Evolutionary conservation across 2,113 vertebrate species (phyloP).

Genomic region (Bothrops jararaca): DNA sequence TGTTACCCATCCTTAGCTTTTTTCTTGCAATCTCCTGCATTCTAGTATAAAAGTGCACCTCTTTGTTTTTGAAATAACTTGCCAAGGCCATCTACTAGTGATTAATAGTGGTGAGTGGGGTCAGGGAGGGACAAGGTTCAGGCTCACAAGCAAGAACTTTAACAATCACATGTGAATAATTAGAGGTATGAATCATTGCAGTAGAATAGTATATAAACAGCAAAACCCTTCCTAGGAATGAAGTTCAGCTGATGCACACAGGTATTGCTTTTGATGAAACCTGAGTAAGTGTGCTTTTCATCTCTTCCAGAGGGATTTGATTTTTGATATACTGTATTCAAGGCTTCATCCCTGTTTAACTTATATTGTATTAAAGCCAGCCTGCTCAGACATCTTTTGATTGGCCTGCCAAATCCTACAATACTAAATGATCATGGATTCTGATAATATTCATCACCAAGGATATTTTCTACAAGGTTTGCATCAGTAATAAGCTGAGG

Average conservation of each 20-base stretch:
- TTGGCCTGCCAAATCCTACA: neutral
- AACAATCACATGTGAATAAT: no score
- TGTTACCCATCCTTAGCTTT: neutral
- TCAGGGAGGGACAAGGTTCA: no score
- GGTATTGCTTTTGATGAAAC: neutral
- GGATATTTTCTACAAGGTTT: neutral
- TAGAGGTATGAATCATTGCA: neutral
- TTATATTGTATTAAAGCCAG: no score
- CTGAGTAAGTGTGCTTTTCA: neutral
- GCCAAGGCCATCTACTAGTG: neutral
- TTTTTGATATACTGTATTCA: neutral
- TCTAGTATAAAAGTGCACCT: neutral
- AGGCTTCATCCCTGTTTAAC: no score
- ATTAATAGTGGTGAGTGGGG: neutral
- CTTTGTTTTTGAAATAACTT: neutral
- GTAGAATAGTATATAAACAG: neutral
- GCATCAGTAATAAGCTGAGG: neutral
- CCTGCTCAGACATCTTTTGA: neutral
- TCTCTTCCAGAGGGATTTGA: neutral
- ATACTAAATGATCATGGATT: neutral
- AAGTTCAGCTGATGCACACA: neutral
- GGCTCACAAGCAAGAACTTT: no score
- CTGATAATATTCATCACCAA: neutral
- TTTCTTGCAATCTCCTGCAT: neutral
- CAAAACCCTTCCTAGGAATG: neutral